Evolutionary conservation across 2,888 invertebrate genomes (phyloP), one percentile per base, ranked within the genome.

Genomic region (Carabus problematicus): DNA sequence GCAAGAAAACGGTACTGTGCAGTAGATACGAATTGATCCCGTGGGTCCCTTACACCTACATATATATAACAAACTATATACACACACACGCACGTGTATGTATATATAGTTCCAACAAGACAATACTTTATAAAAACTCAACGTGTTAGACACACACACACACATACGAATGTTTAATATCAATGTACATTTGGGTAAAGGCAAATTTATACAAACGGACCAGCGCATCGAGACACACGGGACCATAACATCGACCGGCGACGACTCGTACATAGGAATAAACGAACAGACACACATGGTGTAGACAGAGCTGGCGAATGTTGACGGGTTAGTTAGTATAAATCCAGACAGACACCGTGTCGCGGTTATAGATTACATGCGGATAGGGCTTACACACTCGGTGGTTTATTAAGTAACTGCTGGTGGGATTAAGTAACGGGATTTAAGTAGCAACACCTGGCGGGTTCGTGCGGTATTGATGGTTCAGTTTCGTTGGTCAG

Each of bases 111-210:
- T 52, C 52, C 52, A 52, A 52, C 52, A 14, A 52, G 52, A 18
- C 52, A 52, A 16, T 18, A 52, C 52, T 18, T 18, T 18, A 52
- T 16, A 52, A 52, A 52, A 52, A 52, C 52, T 52, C 52, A 52
- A 52, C 52, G 52, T 52, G 45, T 52, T 52, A 52, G 9, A 52
- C 19, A 52, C 16, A 18, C 16, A 52, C 19, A 52, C 19, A 52
- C 19, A 52, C 16, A 18, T 52, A 52, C 19, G 16, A 60, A 52
- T 12, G 49, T 60, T n/a, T 60, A 60, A 60, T 60, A 60, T 67
- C 60, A 67, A 67, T 67, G 43, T 67, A 67, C 67, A 67, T 59
- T 64, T 59, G 49, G 52, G 52, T 56, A 45, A 67, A 67, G 59
- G 60, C 60, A 60, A 60, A 60, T 60, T 67, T 67, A 67, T 67